Evolutionary conservation across 2,888 invertebrate species (phyloP).

Genomic region (Automeris io): DNA sequence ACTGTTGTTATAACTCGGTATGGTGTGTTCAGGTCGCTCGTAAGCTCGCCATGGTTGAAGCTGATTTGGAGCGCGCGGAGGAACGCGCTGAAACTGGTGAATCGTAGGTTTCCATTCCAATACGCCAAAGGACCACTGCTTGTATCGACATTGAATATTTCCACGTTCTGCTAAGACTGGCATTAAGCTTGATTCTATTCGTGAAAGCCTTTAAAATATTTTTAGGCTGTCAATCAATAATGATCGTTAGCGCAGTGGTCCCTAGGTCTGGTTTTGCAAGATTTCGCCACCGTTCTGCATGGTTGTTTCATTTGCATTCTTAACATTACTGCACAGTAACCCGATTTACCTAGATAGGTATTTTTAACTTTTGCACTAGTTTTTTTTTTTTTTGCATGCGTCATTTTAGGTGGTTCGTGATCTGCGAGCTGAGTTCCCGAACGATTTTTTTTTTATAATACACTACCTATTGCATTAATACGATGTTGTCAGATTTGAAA

Average conservation of each 20-base stretch:
- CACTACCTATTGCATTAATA: conserved; percentile 48
- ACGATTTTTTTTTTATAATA: conserved; percentile 39
- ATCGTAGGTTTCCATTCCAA: conserved; percentile 89
- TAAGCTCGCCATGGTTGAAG: conserved; percentile 99
- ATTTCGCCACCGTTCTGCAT: conserved; percentile 69
- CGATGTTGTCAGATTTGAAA: conserved; percentile 37
- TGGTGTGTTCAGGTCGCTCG: conserved; percentile 93
- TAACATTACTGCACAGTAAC: conserved; percentile 71
- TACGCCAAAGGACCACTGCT: conserved; percentile 33
- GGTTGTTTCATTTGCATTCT: conserved; percentile 71
- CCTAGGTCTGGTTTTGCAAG: conserved; percentile 53
- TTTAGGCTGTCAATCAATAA: conserved; percentile 33
- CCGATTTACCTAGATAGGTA: conserved; percentile 64
- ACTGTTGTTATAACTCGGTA: conserved; percentile 33
- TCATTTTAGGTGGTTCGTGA: conserved; percentile 59
- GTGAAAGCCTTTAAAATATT: conserved; percentile 22
- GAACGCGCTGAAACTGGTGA: conserved; percentile 99
- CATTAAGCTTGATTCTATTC: conserved; percentile 22
- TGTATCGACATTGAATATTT: conserved; percentile 23
- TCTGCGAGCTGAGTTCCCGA: conserved; percentile 41
- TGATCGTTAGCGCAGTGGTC: conserved; percentile 41
- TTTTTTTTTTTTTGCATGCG: conserved; percentile 57
- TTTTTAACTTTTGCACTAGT: conserved; percentile 54
- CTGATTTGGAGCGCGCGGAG: conserved; percentile 99
- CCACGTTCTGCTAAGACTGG: conserved; percentile 24